Base-by-base conservation (phyloP, 2,113 vertebrate species). In the Lucifuga dentata region DNA sequence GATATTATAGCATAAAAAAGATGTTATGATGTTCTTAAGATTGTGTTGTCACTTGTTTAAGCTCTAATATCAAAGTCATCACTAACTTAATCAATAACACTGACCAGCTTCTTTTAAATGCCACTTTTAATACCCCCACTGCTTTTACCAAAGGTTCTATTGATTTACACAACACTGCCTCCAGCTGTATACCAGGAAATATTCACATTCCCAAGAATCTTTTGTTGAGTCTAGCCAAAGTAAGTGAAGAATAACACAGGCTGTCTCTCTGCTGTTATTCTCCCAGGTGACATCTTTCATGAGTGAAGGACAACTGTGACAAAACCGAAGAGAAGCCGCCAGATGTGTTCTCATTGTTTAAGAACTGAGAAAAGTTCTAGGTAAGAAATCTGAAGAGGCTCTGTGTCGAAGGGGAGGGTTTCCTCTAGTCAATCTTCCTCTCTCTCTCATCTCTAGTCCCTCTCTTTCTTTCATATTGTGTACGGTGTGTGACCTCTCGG, bases 401-500 rank as follows among this genome's bases (percentile, higher is more conserved):
- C 26, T 70, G 49, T 35, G 19, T 79, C 57, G 50, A 64, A 60
- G 58, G 50, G 71, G 73, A 60, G 35, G 68, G 57, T 40, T 70
- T 49, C n/a, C 73, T 56, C 45, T 35, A 64, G 81, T 85, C 85
- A 73, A 48, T 91, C 82, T 91, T 90, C 89, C 88, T 89, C 89
- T 82, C 89, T 82, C 80, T 86, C 91, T 93, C 92, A 91, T 80
- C 71, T 88, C 43, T 38, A 44, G 40, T 17, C 65, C 45, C 17
- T 36, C 62, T 89, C 82, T 86, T 91, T 89, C 93, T 88, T 87
- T 86, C 80, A 76, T 80, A 89, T 55, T 88, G 88, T 89, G 92
- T 92, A 76, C 86, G 91, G 87, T 90, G 88, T 83, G 89, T 93
- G 93, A 94, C 96, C 95, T 93, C 90, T 88, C 85, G 84, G 93